A percentile compares a stretch with the other conserved stretches of the same genome.
Conservation (phyloP, 2,888 invertebrate species). For the Thumatha senex region DNA sequence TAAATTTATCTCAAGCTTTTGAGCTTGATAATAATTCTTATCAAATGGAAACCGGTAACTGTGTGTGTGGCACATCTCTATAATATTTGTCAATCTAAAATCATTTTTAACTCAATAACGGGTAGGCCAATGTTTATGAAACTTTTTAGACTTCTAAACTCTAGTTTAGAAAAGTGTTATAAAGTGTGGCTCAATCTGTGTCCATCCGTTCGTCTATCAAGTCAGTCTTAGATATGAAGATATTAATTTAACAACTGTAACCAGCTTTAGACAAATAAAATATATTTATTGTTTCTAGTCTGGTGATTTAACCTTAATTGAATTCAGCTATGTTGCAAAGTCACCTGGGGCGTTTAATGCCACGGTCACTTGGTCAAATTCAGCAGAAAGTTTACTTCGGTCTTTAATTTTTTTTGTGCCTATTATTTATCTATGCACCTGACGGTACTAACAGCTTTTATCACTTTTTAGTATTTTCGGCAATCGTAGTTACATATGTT, state of each 20-base stretch:
- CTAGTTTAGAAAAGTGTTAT: no score
- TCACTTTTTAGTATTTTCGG: no score
- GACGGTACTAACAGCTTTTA: slow-evolving; percentile 13
- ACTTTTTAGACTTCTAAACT: no score
- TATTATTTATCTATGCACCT: slow-evolving; percentile 20
- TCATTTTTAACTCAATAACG: no score
- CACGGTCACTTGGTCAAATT: slow-evolving; percentile 20
- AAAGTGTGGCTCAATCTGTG: no score
- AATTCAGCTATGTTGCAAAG: slow-evolving; percentile 21
- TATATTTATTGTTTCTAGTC: neutral
- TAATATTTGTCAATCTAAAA: no score
- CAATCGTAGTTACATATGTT: no score
- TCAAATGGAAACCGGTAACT: no score
- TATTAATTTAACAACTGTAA: neutral
- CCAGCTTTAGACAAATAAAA: neutral
- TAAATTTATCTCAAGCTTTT: neutral
- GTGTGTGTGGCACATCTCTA: no score
- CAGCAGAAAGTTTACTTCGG: slow-evolving; percentile 15
- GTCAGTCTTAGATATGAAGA: neutral
- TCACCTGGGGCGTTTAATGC: slow-evolving; percentile 28
- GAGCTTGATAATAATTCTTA: neutral
- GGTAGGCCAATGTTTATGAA: no score
- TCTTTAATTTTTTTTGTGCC: slow-evolving; percentile 14
- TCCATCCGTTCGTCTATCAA: no score
- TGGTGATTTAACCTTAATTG: slow-evolving; percentile 10